These are phyloP conservation scores for Microtus oregoni DNA, from an alignment of 2,113 vertebrate species.

Conservation along the genomic window DNA sequence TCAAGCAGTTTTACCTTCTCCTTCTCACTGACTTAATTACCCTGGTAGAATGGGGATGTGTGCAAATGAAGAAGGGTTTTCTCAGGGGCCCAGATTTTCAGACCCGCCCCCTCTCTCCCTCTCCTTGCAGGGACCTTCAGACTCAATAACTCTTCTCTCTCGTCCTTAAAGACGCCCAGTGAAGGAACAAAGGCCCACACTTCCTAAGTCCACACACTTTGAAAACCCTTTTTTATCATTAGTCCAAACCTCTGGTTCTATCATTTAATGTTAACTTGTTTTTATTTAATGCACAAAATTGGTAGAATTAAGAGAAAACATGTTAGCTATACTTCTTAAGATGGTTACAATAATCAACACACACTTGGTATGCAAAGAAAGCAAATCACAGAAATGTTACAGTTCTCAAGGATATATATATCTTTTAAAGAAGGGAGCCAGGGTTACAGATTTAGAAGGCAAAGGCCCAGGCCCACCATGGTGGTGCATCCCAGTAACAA, in stretches of 20 bases:
- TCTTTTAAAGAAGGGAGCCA: not conserved
- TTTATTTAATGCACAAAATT: not conserved
- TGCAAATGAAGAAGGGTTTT: not conserved
- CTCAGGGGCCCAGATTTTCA: not conserved
- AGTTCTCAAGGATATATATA: not conserved
- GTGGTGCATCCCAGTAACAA: no score
- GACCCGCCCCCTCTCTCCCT: not conserved
- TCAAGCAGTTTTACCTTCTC: not conserved
- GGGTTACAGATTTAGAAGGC: not conserved
- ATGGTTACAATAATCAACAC: not conserved
- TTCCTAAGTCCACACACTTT: not conserved
- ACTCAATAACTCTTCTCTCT: not conserved
- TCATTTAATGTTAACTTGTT: not conserved
- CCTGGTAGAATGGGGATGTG: not conserved
- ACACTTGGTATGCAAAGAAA: not conserved
- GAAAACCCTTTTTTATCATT: not conserved
- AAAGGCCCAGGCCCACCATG: not conserved
- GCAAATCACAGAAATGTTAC: not conserved
- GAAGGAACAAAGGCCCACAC: not conserved
- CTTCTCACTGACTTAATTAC: not conserved
- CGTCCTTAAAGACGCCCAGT: not conserved
- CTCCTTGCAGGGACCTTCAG: not conserved
- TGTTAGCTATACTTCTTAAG: not conserved
- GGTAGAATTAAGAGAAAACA: not conserved
- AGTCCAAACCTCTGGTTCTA: not conserved